Base-by-base conservation (phyloP, 2,113 vertebrate genomes). In the Pipa parva region DNA sequence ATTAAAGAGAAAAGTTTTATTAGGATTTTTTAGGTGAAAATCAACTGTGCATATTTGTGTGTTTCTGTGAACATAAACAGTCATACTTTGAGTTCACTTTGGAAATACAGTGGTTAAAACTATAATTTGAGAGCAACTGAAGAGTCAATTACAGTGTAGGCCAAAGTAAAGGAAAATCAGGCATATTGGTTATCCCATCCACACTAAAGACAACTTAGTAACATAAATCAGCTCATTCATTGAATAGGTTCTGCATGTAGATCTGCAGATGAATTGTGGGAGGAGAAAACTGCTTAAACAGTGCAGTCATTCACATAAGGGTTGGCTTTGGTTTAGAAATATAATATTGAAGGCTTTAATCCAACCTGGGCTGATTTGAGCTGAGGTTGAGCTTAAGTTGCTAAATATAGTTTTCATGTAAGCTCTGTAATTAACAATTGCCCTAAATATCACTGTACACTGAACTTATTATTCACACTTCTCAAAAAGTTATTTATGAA, bases 141-240 rank as follows among this genome's bases (percentile, higher is more conserved):
- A 15, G 20, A 54, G 22, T 25, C 51, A 28, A 27, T n/a, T 24
- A 18, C 9, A n/a, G 25, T n/a, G n/a, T 21, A 54, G 12, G 25
- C 26, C 17, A 7, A 25, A 17, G 25, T 18, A 24, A 31, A 31
- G 18, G 45, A 50, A 46, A 46, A 13, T n/a, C 13, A 63, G 18
- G 21, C 27, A 21, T 33, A 63, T 33, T 63, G 21, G 13, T 63
- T 50, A 63, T 46, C 42, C 42, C 46, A 51, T 54, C 29, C 49
- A 33, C 22, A 13, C 29, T 31, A 63, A 63, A 54, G 62, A 51
- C 62, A 63, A 63, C 62, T 63, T 46, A 26, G 17, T 12, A 63
- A 25, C 33, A 63, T 49, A 63, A 52, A 15, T 29, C 29, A 4
- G 4, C 33, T 45, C 50, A 64, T 64, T 55, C 63, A 55, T 17